A percentile compares a stretch with the other conserved stretches of the same genome.
Conservation (phyloP, 2,797 vertebrate genomes). For the Anableps anableps region DNA sequence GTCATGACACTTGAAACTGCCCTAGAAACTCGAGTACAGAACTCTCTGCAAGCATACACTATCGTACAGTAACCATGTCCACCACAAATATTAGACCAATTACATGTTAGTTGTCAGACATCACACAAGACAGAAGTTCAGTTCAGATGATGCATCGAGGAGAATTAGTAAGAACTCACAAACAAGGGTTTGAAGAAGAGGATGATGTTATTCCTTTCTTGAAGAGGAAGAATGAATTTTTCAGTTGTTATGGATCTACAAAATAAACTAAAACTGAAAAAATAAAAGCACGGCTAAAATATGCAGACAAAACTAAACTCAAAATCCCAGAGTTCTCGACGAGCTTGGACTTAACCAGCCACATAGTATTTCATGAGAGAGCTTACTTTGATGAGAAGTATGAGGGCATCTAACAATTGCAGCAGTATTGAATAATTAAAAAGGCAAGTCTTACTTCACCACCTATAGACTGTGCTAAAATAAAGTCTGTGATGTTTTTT, state of each 20-base stretch:
- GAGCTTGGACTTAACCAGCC: neutral
- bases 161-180: neutral
- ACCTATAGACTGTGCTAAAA: neutral
- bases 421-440: neutral
- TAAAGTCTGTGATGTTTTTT: neutral
- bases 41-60: too few relatives aligned
- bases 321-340: neutral
- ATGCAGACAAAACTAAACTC: neutral
- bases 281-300: neutral
- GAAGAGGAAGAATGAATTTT: neutral
- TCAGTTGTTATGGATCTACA: neutral
- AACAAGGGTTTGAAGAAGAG: neutral
- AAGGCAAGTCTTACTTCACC: neutral
- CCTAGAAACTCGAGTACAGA: too few relatives aligned
- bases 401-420: neutral
- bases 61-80: too few relatives aligned
- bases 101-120: neutral
- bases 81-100: neutral
- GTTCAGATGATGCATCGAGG: neutral
- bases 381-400: neutral
- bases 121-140: neutral
- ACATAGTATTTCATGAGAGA: neutral
- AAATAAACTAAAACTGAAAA: too few relatives aligned
- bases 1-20: too few relatives aligned
- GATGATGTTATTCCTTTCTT: neutral